These are phyloP conservation scores for Geopemphigus sp. DNA, from an alignment of 1,140 invertebrate genomes.

Conservation along the genomic window DNA sequence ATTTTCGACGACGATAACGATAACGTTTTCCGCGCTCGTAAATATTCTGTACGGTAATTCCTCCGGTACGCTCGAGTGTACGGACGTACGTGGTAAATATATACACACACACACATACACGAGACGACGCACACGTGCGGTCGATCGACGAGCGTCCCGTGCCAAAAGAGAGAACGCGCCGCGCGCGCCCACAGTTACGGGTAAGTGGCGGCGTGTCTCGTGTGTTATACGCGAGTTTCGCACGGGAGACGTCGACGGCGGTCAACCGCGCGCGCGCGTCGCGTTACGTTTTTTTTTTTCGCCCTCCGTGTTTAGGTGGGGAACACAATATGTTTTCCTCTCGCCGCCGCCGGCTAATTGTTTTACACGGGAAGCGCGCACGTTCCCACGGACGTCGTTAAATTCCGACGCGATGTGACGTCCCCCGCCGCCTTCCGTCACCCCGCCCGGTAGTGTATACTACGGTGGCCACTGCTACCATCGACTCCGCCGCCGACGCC, in stretches of 20 bases:
- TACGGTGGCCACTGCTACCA: not conserved
- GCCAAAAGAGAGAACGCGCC: too few relatives aligned
- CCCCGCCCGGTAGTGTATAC: not conserved
- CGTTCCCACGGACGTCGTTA: slow-evolving; percentile 46
- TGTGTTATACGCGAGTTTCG: not conserved
- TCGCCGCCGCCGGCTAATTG: slow-evolving; percentile 32
- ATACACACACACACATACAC: not conserved
- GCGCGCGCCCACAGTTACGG: too few relatives aligned
- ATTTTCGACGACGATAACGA: too few relatives aligned
- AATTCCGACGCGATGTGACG: slow-evolving; percentile 45
- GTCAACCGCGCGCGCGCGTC: not conserved
- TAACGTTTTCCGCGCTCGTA: too few relatives aligned
- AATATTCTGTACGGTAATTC: too few relatives aligned
- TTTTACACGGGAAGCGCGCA: slow-evolving; percentile 49
- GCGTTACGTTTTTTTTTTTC: not conserved
- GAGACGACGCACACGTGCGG: not conserved
- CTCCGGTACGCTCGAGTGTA: too few relatives aligned
- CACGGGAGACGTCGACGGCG: not conserved
- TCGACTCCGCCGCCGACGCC: not conserved
- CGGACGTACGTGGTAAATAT: too few relatives aligned
- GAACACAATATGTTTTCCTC: slow-evolving; percentile 26
- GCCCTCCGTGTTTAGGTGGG: not conserved
- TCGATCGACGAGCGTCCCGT: not conserved
- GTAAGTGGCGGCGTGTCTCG: not conserved
- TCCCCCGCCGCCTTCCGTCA: not conserved